Percentiles rank a stretch among this genome's conserved stretches.
These are phyloP conservation scores for Typhlomys cinereus DNA, from an alignment of 2,113 vertebrate genomes.

Conservation along the genomic window DNA sequence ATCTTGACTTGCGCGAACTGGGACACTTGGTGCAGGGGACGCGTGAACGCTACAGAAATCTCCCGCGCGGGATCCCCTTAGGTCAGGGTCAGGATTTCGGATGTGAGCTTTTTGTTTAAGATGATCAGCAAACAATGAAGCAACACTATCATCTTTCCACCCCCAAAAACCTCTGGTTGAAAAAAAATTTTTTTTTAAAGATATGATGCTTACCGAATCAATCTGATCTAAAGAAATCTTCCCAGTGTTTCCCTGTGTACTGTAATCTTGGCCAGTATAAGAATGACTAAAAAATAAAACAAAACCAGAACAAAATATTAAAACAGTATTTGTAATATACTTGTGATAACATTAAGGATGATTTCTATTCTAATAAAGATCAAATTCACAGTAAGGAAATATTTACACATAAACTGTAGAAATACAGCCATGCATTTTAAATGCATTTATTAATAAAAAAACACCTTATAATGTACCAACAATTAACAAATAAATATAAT, in stretches of 20 bases:
- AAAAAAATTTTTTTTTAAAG: conserved; percentile 30
- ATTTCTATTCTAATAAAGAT: conserved; percentile 1
- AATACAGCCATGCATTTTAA: conserved; percentile 10
- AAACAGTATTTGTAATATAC: conserved; percentile 4
- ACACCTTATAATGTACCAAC: not conserved
- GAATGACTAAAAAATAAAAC: conserved; percentile 87
- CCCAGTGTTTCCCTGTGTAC: conserved; percentile 90
- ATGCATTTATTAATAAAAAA: not conserved
- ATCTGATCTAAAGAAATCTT: conserved; percentile 97
- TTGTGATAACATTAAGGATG: conserved; percentile 18
- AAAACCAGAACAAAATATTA: not conserved
- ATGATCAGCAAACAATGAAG: not conserved
- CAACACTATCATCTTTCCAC: not conserved
- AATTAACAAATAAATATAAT: conserved; percentile 5
- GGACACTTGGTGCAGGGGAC: accelerated
- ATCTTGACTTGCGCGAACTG: conserved; percentile 75
- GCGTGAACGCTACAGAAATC: accelerated
- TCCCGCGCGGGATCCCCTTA: accelerated
- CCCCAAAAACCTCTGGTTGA: not conserved
- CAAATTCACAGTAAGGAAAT: not conserved
- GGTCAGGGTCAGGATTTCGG: accelerated
- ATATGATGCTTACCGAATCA: conserved; percentile 90
- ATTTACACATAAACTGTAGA: conserved; percentile 42
- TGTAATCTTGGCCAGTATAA: conserved; percentile 97
- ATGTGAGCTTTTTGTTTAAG: no score